Evolutionary conservation across 1,140 invertebrate species (phyloP).

Genomic region (Homarus americanus): DNA sequence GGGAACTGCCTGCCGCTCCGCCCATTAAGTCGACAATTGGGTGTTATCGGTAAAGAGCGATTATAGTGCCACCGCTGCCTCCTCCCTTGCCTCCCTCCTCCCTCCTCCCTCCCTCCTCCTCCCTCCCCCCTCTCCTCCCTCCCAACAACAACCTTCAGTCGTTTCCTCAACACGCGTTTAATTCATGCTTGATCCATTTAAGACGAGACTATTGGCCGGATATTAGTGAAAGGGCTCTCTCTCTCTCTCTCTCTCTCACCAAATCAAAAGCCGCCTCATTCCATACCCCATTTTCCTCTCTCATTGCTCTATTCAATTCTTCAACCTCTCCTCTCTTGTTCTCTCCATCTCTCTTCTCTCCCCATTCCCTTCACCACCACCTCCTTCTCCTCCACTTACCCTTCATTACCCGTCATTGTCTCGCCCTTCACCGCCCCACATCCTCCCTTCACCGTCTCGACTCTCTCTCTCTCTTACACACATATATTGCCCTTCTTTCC

Average conservation of each 20-base stretch:
- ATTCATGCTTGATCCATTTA: no score
- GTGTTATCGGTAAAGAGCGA: slow-evolving; percentile 53
- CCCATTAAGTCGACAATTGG: slow-evolving; percentile 47
- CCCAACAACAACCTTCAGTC: no score
- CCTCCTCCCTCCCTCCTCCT: slow-evolving; percentile 3
- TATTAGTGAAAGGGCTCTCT: no score
- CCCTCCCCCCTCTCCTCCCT: neutral
- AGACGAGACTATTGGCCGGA: no score
- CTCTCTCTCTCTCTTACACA: neutral
- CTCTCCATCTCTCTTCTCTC: neutral
- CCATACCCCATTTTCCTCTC: no score
- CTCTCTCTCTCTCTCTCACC: neutral
- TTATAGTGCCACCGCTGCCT: neutral
- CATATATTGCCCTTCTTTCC: no score
- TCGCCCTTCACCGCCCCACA: neutral
- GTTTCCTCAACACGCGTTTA: no score
- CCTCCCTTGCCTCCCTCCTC: neutral
- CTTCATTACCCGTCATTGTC: neutral
- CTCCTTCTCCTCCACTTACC: neutral
- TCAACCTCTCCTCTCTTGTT: neutral
- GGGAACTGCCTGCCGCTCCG: neutral
- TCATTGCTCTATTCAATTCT: neutral
- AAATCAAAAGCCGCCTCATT: no score
- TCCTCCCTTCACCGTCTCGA: neutral
- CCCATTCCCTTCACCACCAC: neutral